phyloP scores from a whole-genome alignment of 1,140 invertebrate genomes.

The Thaumatotibia leucotreta region DNA sequence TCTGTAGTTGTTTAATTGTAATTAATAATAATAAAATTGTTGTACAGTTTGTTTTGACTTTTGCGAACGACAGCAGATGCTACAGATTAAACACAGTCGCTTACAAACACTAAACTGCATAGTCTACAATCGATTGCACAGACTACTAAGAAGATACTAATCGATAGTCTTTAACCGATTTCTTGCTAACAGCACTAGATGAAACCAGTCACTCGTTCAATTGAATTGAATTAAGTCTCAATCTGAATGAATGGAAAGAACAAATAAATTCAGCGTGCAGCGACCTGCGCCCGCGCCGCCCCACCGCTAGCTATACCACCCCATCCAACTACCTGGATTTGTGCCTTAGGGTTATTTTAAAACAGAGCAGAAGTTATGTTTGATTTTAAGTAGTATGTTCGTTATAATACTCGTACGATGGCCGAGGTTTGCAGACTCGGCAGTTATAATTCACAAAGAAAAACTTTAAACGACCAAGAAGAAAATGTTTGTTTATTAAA shows the following conservation, averaged over 20 bases:
- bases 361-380: neutral
- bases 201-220: neutral
- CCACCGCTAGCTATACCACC: constrained; percentile 3
- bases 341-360: constrained; percentile 6
- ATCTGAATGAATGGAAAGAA: constrained; percentile 11
- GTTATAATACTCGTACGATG: constrained; percentile 47
- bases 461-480: constrained; percentile 47
- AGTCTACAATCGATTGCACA: too few species aligned
- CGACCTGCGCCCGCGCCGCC: constrained; percentile 4
- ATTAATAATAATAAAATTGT: too few species aligned
- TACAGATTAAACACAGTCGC: too few species aligned
- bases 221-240: neutral
- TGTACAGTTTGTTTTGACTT: too few species aligned
- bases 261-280: constrained; percentile 8
- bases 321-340: constrained; percentile 4
- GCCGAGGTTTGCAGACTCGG: constrained; percentile 63
- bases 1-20: too few species aligned
- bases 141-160: too few species aligned
- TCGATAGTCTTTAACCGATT: too few species aligned
- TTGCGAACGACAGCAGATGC: too few species aligned
- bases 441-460: constrained; percentile 41
- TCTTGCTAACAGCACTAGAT: too few species aligned
- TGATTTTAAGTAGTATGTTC: constrained; percentile 23
- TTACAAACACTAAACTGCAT: too few species aligned
- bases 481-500: constrained; percentile 67